phyloP scores from a whole-genome alignment of 2,113 vertebrate species.

The Mirza zaza region DNA sequence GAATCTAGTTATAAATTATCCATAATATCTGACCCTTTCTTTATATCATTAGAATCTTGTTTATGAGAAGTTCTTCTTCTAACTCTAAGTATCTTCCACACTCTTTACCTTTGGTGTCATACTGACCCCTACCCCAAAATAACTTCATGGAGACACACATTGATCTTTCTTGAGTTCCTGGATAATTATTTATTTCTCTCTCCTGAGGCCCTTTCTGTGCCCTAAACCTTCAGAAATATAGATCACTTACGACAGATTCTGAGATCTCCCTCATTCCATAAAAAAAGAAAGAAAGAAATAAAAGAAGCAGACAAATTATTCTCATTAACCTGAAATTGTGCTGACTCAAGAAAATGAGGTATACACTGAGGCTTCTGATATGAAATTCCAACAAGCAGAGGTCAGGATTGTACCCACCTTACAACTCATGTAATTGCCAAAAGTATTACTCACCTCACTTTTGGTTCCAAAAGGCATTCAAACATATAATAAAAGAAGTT shows the following conservation, averaged over 20 bases:
- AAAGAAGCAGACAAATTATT: neutral
- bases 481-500: neutral
- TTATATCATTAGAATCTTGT: neutral
- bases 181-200: neutral
- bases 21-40: too few species aligned
- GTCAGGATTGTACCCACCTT: constrained; percentile 22
- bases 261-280: neutral
- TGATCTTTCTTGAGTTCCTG: neutral
- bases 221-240: neutral
- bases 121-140: too few species aligned
- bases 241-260: neutral
- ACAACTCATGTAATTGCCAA: neutral
- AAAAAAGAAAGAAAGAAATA: too few species aligned
- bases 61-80: neutral
- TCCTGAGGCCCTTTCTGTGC: neutral
- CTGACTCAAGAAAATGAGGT: constrained; percentile 34
- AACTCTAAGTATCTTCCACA: rapidly evolving
- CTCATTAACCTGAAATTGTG: neutral
- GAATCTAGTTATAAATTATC: neutral
- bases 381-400: neutral
- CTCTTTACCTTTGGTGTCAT: neutral
- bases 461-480: constrained; percentile 23
- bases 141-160: too few species aligned
- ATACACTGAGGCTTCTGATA: neutral
- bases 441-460: constrained; percentile 55